Base-by-base conservation (phyloP, 1,140 invertebrate genomes). In the Drosophila littoralis region DNA sequence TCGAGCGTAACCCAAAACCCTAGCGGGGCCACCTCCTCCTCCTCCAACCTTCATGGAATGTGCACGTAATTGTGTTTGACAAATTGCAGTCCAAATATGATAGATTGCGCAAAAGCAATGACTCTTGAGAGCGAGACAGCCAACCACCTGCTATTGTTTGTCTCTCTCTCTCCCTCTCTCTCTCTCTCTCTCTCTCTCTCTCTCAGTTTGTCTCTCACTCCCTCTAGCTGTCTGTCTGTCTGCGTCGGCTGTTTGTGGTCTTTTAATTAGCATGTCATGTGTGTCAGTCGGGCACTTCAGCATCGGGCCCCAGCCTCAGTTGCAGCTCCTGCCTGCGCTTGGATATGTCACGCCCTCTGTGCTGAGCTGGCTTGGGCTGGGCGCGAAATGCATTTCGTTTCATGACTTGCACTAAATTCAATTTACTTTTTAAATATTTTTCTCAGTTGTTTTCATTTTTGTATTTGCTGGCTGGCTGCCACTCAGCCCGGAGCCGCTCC, bases 221-320 rank as follows among this genome's bases (percentile, higher is more conserved):
- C 36, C 13, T 40, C 52, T 58, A 17, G 46, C 33, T 45, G 43
- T 57, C 22, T 3, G 48, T 36, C 51, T 57, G 40, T 40, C 60
- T 66, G 32, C 17, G 75, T 66, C 84, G 81, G 85, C 67, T 78
- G 70, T 71, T 76, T 84, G 80, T 79, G 77, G 84, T 89, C 84
- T 89, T 89, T 89, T 89, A 89, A 89, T 89, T 89, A 89, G 85
- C 84, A 89, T 89, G 84, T 89, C 84, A 89, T 89, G 80, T 89
- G 75, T 74, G 75, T 73, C 79, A 76, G 74, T 68, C 68, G 64
- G 64, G 76, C 82, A 88, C 82, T 86, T 88, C 64, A 79, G 76
- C 71, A 13, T n/a, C 69, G 71, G 48, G 46, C 38, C 40, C 50
- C 81, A 63, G 67, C 67, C 10, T 46, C 67, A 45, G 33, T 35